phyloP scores from a whole-genome alignment of 2,888 invertebrate genomes.

The Cantharis lateralis region DNA sequence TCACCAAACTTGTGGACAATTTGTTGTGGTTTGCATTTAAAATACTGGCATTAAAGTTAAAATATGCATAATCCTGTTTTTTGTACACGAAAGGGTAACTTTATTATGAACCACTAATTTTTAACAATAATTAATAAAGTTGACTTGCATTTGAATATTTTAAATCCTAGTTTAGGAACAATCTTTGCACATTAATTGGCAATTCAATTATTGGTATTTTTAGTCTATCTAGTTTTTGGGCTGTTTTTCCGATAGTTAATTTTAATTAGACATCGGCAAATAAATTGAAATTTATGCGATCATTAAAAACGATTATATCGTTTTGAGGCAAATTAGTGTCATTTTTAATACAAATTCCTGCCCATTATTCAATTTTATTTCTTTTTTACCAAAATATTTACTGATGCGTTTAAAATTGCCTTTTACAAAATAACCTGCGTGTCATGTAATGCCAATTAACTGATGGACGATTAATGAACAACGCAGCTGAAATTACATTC shows the following conservation, averaged over 20 bases:
- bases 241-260: neutral
- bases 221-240: neutral
- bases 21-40: neutral
- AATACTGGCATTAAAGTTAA: neutral
- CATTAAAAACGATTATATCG: neutral
- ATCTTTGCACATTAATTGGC: too few relatives aligned
- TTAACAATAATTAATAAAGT: neutral
- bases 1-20: neutral
- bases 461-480: neutral
- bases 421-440: neutral
- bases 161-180: too few relatives aligned
- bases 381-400: neutral
- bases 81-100: neutral
- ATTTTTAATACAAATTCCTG: neutral
- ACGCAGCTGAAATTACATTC: neutral
- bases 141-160: neutral
- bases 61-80: neutral
- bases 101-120: neutral
- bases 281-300: neutral
- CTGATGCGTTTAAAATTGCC: neutral
- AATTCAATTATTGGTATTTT: neutral
- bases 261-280: neutral
- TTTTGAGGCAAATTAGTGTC: neutral
- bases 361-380: neutral
- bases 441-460: neutral